Percentiles rank a stretch among this genome's conserved stretches.
These are phyloP conservation scores for Seriola rivoliana DNA, from an alignment of 2,113 vertebrate species.

Conservation along the genomic window DNA sequence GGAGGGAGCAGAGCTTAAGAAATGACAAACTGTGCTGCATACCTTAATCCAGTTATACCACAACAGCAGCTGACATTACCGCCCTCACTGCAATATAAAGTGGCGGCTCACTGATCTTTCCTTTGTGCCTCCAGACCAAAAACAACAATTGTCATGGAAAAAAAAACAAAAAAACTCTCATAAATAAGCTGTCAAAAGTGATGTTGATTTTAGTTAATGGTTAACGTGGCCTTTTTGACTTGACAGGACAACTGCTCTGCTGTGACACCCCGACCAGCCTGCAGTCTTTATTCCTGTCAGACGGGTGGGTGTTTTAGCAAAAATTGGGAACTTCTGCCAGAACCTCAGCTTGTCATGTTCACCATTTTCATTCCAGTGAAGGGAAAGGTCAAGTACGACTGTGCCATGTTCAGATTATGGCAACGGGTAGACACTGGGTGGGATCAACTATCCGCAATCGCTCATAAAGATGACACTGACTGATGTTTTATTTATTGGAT, in stretches of 20 bases:
- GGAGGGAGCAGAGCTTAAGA: conserved; percentile 37
- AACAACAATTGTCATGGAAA: conserved; percentile 30
- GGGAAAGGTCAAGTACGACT: conserved; percentile 36
- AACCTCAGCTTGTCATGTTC: conserved; percentile 50
- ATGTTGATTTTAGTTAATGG: conserved; percentile 59
- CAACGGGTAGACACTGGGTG: background rate
- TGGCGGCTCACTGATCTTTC: conserved; percentile 44
- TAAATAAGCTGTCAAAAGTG: conserved; percentile 58
- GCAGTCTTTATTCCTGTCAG: conserved; percentile 49
- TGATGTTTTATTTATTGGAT: conserved; percentile 34
- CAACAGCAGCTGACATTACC: conserved; percentile 39
- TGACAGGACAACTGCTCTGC: conserved; percentile 33
- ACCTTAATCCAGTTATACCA: conserved; percentile 63
- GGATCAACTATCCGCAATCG: conserved; percentile 23
- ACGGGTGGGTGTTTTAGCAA: conserved; percentile 36
- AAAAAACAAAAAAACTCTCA: background rate
- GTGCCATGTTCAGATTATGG: conserved; percentile 15
- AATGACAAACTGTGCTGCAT: conserved; percentile 52
- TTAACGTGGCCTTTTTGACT: conserved; percentile 49
- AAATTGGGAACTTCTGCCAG: conserved; percentile 45
- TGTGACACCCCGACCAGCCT: conserved; percentile 47
- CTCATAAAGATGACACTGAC: conserved; percentile 20
- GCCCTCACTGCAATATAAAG: conserved; percentile 28
- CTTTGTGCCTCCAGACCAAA: conserved; percentile 45
- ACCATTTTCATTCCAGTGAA: conserved; percentile 26